These are phyloP conservation scores for Diarsia brunnea DNA, from an alignment of 2,888 invertebrate species.

Conservation along the genomic window DNA sequence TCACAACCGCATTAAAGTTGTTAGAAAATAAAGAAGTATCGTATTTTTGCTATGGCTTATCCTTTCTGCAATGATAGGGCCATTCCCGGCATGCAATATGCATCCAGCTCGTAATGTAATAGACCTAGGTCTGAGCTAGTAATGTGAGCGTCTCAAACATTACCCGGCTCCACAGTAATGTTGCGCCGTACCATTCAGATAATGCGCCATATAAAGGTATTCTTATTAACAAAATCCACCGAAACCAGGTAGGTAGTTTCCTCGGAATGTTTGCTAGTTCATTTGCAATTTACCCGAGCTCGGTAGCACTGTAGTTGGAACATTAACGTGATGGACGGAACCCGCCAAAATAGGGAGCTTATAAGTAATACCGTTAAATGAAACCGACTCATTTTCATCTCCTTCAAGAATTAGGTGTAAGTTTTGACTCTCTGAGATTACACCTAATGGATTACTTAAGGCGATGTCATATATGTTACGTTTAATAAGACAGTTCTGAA, in stretches of 20 bases:
- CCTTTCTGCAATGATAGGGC: neutral
- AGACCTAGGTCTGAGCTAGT: slow-evolving; percentile 38
- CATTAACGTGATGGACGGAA: slow-evolving; percentile 71
- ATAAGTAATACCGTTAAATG: slow-evolving; percentile 75
- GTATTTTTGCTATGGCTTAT: neutral
- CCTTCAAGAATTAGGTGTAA: slow-evolving; percentile 41
- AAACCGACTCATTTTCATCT: slow-evolving; percentile 74
- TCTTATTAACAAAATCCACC: slow-evolving; percentile 67
- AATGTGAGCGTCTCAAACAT: slow-evolving; percentile 45
- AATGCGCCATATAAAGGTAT: slow-evolving; percentile 59
- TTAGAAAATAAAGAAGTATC: neutral
- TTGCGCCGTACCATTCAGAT: slow-evolving; percentile 51
- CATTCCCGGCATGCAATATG: slow-evolving; percentile 28
- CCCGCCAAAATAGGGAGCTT: slow-evolving; percentile 64
- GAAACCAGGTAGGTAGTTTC: slow-evolving; percentile 60
- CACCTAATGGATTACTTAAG: slow-evolving; percentile 41
- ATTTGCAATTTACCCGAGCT: slow-evolving; percentile 73
- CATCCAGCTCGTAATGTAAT: slow-evolving; percentile 33
- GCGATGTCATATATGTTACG: slow-evolving; percentile 17
- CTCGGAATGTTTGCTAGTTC: slow-evolving; percentile 67
- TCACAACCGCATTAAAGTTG: no score
- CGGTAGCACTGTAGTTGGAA: slow-evolving; percentile 63
- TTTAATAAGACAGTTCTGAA: slow-evolving; percentile 9
- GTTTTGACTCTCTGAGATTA: slow-evolving; percentile 44
- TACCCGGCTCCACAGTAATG: slow-evolving; percentile 53